phyloP scores from a whole-genome alignment of 2,888 invertebrate species.

The Stomorhina lunata region DNA sequence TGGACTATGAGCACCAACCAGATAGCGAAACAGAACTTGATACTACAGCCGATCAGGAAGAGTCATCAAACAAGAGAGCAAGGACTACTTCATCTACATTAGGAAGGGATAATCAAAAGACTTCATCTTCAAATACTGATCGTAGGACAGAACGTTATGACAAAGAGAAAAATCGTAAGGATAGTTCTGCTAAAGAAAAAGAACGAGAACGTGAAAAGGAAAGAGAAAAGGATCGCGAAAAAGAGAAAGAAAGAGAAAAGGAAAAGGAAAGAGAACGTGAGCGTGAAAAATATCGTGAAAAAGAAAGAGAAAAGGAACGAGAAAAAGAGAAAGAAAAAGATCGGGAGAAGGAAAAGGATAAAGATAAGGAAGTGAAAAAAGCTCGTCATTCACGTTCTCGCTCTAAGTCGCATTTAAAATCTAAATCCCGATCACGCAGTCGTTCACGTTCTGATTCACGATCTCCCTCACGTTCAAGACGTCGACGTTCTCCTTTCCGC shows the following conservation, averaged over 20 bases:
- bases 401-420: conserved; percentile 58
- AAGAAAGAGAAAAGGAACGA: conserved; percentile 17
- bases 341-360: conserved; percentile 75
- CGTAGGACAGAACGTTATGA: conserved; percentile 37
- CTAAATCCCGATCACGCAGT: conserved; percentile 56
- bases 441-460: conserved; percentile 67
- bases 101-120: conserved; percentile 31
- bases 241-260: conserved; percentile 25
- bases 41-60: conserved; percentile 46
- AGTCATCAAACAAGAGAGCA: not conserved
- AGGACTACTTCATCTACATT: conserved; percentile 3
- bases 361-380: conserved; percentile 56
- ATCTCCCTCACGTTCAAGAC: conserved; percentile 69
- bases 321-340: conserved; percentile 80
- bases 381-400: conserved; percentile 43
- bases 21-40: conserved; percentile 78
- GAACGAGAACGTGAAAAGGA: conserved; percentile 43
- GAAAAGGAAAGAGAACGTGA: conserved; percentile 25
- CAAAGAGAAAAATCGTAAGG: conserved; percentile 43
- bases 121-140: conserved; percentile 25
- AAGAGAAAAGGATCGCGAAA: conserved; percentile 73
- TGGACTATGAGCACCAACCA: conserved; percentile 86
- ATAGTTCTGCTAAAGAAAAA: conserved; percentile 30
- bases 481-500: conserved; percentile 71
- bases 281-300: conserved; percentile 42